Conservation (phyloP, 2,888 invertebrate genomes). For the Euspilapteryx auroguttella region DNA sequence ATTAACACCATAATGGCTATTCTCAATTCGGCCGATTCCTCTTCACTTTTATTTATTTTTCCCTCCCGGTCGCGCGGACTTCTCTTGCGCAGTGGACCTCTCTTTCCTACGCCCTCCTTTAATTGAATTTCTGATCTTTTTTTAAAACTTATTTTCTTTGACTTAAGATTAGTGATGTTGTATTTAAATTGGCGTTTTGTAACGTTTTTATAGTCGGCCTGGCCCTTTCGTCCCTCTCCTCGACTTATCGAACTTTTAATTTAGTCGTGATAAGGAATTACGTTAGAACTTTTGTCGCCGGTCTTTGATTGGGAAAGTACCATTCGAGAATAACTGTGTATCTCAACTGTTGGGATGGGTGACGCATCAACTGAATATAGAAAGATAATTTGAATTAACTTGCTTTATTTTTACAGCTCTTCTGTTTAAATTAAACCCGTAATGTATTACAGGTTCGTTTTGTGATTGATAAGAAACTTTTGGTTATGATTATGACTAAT, state of each 20-base stretch:
- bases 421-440: no score
- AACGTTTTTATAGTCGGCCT: constrained; percentile 39
- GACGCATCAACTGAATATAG: no score
- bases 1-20: constrained; percentile 61
- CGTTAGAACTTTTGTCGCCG: constrained; percentile 9
- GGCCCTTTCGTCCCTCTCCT: constrained; percentile 14
- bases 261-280: constrained; percentile 29
- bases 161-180: constrained; percentile 52
- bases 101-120: constrained; percentile 31
- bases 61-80: constrained; percentile 21
- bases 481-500: no score
- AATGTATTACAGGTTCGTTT: no score
- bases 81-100: constrained; percentile 20
- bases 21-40: constrained; percentile 56
- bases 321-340: no score
- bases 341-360: no score
- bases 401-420: no score
- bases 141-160: constrained; percentile 56
- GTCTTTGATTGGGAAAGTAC: no score
- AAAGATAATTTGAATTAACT: no score
- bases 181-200: constrained; percentile 57
- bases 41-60: constrained; percentile 48
- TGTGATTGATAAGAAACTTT: no score
- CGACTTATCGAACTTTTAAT: constrained; percentile 40
- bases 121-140: constrained; percentile 51